Conservation (phyloP, 2,797 vertebrate genomes). For the Pangasius sanitwongsei region DNA sequence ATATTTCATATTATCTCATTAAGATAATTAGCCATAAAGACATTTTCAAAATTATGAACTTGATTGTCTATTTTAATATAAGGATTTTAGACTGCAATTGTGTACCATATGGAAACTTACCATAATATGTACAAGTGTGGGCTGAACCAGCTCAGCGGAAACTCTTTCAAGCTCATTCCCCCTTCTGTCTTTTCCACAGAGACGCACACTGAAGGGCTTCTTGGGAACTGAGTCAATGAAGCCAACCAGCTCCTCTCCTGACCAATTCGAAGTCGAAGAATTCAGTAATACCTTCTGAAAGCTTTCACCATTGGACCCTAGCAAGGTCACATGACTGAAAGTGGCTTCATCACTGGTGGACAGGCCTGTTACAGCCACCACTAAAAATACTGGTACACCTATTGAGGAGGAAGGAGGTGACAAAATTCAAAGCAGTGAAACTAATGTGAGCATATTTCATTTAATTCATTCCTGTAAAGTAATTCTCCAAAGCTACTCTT, state of each 20-base stretch:
- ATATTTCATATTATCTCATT: neutral
- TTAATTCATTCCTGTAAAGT: neutral
- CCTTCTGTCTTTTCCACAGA: constrained; percentile 72
- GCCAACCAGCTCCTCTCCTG: constrained; percentile 72
- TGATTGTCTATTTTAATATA: neutral
- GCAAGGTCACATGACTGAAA: constrained; percentile 74
- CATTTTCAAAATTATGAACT: neutral
- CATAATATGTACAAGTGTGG: constrained; percentile 76
- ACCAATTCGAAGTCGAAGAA: constrained; percentile 60
- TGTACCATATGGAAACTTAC: constrained; percentile 52
- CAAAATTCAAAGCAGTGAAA: neutral
- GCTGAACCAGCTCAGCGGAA: constrained; percentile 78
- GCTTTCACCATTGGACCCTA: constrained; percentile 68
- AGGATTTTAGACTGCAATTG: neutral
- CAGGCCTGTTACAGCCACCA: constrained; percentile 78
- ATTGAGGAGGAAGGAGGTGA: constrained; percentile 11
- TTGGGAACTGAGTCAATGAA: constrained; percentile 69
- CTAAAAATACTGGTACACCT: constrained; percentile 79
- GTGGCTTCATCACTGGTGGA: constrained; percentile 55
- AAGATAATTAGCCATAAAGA: neutral
- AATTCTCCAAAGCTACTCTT: neutral
- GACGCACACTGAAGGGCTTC: constrained; percentile 75
- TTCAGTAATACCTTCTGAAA: constrained; percentile 73
- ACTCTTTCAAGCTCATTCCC: constrained; percentile 75
- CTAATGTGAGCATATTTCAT: neutral